Conservation (phyloP, 2,888 invertebrate genomes). For the Tipula confusa region DNA sequence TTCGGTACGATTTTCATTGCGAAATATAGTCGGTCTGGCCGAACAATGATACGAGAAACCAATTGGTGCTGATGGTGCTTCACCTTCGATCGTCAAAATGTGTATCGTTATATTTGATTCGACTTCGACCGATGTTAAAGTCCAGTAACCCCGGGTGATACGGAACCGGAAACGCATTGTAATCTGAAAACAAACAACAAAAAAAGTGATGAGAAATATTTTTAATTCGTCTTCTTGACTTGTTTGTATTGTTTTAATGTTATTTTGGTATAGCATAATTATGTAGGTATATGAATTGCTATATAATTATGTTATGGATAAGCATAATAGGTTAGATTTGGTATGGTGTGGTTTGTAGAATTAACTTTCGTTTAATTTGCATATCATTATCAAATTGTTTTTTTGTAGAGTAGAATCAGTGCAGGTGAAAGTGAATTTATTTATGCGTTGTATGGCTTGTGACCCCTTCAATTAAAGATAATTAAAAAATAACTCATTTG, state of each 20-base stretch:
- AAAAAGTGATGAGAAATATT: background rate
- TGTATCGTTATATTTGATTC: slow-evolving; percentile 47
- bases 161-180: slow-evolving; percentile 57
- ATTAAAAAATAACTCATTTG: too few species aligned
- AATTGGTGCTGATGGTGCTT: slow-evolving; percentile 52
- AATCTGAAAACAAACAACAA: slow-evolving; percentile 45
- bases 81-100: slow-evolving; percentile 41
- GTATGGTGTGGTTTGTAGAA: too few species aligned
- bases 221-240: background rate
- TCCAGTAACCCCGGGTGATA: slow-evolving; percentile 54
- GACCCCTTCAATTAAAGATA: too few species aligned
- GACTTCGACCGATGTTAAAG: slow-evolving; percentile 55
- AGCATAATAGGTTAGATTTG: too few species aligned
- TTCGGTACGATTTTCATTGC: slow-evolving; percentile 51
- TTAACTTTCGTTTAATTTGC: background rate
- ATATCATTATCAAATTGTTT: background rate
- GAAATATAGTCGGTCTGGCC: slow-evolving; percentile 50
- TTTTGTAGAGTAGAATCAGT: too few species aligned
- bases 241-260: background rate
- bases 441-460: too few species aligned
- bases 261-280: background rate
- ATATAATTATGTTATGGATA: background rate
- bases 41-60: slow-evolving; percentile 57
- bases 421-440: too few species aligned
- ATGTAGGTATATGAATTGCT: background rate